Evolutionary conservation across 2,113 vertebrate genomes (phyloP), one percentile per base, ranked within the genome.

Genomic region (Lichenostomus cassidix): DNA sequence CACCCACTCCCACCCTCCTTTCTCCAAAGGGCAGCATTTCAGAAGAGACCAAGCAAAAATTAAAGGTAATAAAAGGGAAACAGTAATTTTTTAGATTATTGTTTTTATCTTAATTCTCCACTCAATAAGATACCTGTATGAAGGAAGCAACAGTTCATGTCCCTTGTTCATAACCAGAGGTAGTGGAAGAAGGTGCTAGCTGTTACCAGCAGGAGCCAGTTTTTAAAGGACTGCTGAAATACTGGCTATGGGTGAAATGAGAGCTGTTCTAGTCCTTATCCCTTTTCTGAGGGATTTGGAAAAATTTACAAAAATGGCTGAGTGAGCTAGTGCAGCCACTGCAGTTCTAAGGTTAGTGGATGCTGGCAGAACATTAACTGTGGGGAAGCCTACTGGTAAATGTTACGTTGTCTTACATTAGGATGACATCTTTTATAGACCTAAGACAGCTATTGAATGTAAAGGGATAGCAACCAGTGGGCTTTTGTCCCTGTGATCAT

Each of bases 21-120:
- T 99, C 99, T 41, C 99, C 99, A 70, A 99, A 99, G 97, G 99
- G 99, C 98, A 99, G 99, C 98, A 99, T 99, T 97, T 99, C 99
- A 10, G 99, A 99, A 97, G 99, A 99, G 97, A 99, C 99, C 97
- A 99, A 99, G 95, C 99, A 99, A 94, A 99, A 98, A 95, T 98
- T 99, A 50, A 99, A 99, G 99, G 99, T 99, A 96, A 90, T 90
- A 73, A 94, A 93, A 94, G 88, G 88, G 89, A 94, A 96, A 89
- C 49, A 91, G 64, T 96, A 91, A 83, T 58, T 91, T 92, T 83
- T 90, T 83, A 90, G 92, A 85, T 89, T 56, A 37, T 92, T 81
- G 39, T 67, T 88, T 87, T 78, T 58, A 33, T 75, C 69, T 87
- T 82, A 42, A 79, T 81, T 83, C 64, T 75, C 23, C 73, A 37